Base-by-base conservation (phyloP, 2,888 invertebrate species). In the Mantis religiosa region DNA sequence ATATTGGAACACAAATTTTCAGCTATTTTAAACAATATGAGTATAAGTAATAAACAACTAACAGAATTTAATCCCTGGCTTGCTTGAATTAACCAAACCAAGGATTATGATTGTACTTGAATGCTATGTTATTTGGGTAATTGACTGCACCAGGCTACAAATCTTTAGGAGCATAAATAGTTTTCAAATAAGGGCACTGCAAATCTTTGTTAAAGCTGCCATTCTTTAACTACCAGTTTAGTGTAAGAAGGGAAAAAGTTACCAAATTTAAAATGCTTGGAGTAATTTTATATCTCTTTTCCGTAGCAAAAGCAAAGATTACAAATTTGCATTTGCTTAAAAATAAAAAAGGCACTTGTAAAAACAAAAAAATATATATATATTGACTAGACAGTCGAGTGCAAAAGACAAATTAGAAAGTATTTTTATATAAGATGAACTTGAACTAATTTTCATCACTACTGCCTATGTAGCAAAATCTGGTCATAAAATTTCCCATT, bases 301-400 rank as follows among this genome's bases (percentile, higher is more conserved):
- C 25, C 15, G 20, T 82, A 25, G 82, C 14, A 87, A 87, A 87
- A 82, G 87, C 82, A 82, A 87, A 82, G 41, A 28, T 28, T 87
- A 87, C 30, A 87, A 87, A 87, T 30, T 12, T 71, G 81, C 30
- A 28, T 87, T 28, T 20, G 30, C 34, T 87, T 82, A 34, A 27
- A 87, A 82, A 85, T 81, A 87, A 82, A 30, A 41, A 87, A 87
- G 87, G 87, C 82, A 82, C 82, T 87, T 87, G 34, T 71, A 71
- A 87, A 81, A 87, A 87, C 30, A 30, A 82, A 81, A 87, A 87
- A 81, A 30, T 25, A 34, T 28, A 7, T 84, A 30, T 83, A 83
- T 87, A 87, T 82, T 47, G 25, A 47, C 54, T 71, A 71, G 54
- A 71, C 25, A 4, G 54, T 25, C 25, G 54, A 20, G 54, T 71